Percentiles rank a stretch among this genome's conserved stretches.
phyloP scores from a whole-genome alignment of 2,113 vertebrate genomes.

The Balaeniceps rex region DNA sequence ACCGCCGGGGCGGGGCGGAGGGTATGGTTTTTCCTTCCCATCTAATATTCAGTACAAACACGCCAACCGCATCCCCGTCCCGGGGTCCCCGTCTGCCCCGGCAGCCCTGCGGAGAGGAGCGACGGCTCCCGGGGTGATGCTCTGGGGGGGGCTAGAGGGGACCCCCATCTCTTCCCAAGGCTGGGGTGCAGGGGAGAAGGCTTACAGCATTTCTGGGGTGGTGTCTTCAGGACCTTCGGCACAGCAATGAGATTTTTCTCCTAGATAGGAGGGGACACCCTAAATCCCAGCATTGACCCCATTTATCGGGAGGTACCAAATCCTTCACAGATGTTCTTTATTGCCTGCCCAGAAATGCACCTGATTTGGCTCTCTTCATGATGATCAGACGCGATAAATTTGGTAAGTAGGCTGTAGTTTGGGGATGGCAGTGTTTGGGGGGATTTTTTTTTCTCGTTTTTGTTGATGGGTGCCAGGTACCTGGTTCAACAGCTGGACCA shows the following conservation, averaged over 20 bases:
- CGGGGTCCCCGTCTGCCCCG: background rate
- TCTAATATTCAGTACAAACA: rapidly evolving
- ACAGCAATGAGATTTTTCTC: background rate
- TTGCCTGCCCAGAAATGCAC: background rate
- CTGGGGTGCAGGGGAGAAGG: background rate
- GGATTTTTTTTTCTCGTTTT: background rate
- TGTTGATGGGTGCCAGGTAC: background rate
- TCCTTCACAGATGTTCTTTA: background rate
- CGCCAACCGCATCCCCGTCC: rapidly evolving
- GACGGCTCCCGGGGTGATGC: background rate
- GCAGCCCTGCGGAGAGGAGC: background rate
- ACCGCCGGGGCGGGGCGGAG: rapidly evolving
- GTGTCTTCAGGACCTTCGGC: background rate
- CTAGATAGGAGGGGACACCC: too few relatives aligned
- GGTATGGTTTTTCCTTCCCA: rapidly evolving
- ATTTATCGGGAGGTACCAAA: too few relatives aligned
- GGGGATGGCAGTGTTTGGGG: too few relatives aligned
- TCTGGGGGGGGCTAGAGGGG: background rate
- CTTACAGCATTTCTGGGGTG: too few relatives aligned
- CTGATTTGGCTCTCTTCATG: too few relatives aligned
- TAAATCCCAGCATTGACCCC: background rate
- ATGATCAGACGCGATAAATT: background rate
- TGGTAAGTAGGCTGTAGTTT: background rate
- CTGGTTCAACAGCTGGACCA: background rate
- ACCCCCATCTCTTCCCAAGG: too few relatives aligned